phyloP scores from a whole-genome alignment of 1,140 invertebrate genomes.

The Schmidtea mediterranea region DNA sequence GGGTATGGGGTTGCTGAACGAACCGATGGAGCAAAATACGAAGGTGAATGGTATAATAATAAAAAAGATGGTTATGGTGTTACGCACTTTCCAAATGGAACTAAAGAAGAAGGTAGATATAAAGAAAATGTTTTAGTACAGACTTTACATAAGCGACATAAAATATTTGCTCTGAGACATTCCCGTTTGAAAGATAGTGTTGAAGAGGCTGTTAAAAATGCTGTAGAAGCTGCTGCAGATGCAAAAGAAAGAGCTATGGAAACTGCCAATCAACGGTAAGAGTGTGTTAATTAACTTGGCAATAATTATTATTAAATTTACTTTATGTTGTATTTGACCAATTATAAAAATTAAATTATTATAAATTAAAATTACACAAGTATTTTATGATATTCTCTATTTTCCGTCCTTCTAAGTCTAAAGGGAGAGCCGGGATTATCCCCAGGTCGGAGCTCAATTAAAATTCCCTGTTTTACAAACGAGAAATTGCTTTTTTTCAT shows the following conservation, averaged over 20 bases:
- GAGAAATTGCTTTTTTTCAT: too few species aligned
- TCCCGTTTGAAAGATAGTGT: conserved; percentile 3
- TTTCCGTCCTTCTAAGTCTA: too few species aligned
- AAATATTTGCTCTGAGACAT: neutral
- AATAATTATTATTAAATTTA: too few species aligned
- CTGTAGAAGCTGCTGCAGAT: conserved; percentile 1
- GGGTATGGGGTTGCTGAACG: conserved; percentile 87
- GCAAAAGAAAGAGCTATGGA: neutral
- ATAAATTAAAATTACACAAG: too few species aligned
- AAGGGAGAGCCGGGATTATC: too few species aligned
- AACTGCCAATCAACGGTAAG: neutral
- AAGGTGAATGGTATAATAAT: conserved; percentile 99
- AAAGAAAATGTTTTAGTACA: conserved; percentile 62
- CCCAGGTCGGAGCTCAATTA: too few species aligned
- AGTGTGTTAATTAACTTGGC: neutral
- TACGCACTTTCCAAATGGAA: conserved; percentile 78
- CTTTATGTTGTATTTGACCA: too few species aligned
- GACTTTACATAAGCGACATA: neutral
- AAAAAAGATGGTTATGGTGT: conserved; percentile 99
- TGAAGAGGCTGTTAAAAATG: conserved; percentile 3
- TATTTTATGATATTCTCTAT: too few species aligned
- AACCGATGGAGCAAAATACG: conserved; percentile 77
- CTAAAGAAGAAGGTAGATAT: conserved; percentile 87
- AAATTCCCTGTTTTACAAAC: too few species aligned
- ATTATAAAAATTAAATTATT: too few species aligned